Base-by-base conservation (phyloP, 2,888 invertebrate genomes). In the Tricholauxania praeusta region DNA sequence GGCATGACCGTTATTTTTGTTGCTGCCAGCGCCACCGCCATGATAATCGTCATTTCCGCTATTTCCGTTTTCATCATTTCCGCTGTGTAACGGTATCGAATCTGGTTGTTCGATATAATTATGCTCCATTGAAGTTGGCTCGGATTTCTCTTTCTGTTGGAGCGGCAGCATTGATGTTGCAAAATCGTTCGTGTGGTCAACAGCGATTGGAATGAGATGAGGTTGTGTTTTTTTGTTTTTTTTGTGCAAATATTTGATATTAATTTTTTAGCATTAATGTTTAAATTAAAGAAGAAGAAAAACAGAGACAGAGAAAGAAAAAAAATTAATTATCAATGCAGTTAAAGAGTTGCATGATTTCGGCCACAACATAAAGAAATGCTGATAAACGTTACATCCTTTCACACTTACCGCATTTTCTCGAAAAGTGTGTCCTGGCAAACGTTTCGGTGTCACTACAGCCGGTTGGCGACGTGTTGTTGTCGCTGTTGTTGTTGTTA, bases 21-120 rank as follows among this genome's bases (percentile, higher is more conserved):
- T 73, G 65, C 53, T 74, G 73, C 74, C 75, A 75, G 78, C 78
- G 68, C 76, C 77, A 66, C 78, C 80, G 79, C 80, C 82, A 81
- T 81, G 86, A 84, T 86, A 85, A 86, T 86, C 86, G 82, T 82
- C 82, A 82, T 83, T 86, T 86, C 85, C 85, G 81, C 82, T 77
- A 84, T 87, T 80, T 88, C 87, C 81, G 87, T 85, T 80, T 83
- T 84, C 80, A 81, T 84, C 86, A 87, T 82, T 86, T 84, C 86
- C 85, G 83, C 84, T 85, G 81, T 86, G 85, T 78, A 86, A 77
- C 78, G 86, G 85, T 82, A 84, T 84, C 76, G 85, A 84, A 82
- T 87, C 86, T 76, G 87, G 86, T 73, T 83, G 83, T 79, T 87
- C 87, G 76, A 87, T 84, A 82, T 86, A 84, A 84, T 87, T 87